A percentile compares a stretch with the other conserved stretches of the same genome.
Conservation (phyloP, 2,888 invertebrate species). For the Allacma fusca region DNA sequence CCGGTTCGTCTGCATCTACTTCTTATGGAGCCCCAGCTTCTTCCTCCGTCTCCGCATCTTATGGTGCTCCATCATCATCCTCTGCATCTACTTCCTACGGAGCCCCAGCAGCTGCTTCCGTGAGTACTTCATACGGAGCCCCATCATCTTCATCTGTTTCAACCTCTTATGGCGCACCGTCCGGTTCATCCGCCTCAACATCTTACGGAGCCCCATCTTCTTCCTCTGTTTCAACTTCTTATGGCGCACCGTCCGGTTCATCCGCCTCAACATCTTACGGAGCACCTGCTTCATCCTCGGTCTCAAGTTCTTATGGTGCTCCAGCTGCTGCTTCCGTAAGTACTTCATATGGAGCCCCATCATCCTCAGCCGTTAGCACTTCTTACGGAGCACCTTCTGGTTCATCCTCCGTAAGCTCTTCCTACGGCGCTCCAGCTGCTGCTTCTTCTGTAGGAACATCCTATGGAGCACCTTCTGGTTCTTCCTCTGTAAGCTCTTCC, state of each 20-base stretch:
- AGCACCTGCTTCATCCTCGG: not conserved
- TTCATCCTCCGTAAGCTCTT: not conserved
- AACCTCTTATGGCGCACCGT: conserved; percentile 31
- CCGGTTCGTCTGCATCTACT: not conserved
- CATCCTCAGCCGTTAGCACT: not conserved
- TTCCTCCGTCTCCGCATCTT: not conserved
- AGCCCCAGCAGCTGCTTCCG: not conserved
- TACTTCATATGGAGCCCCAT: conserved; percentile 10
- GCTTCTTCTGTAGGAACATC: conserved; percentile 71
- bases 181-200: conserved; percentile 68
- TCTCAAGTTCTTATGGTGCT: conserved; percentile 30
- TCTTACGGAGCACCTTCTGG: conserved; percentile 19
- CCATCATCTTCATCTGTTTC: not conserved
- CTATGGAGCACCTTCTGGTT: conserved; percentile 81
- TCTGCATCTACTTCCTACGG: not conserved
- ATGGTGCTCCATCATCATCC: conserved; percentile 36
- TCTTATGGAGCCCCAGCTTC: conserved; percentile 18
- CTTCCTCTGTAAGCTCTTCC: conserved; percentile 60
- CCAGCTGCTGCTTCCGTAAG: conserved; percentile 18
- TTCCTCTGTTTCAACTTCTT: conserved; percentile 60
- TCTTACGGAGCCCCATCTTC: conserved; percentile 83
- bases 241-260: not conserved
- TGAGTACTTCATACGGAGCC: conserved; percentile 10
- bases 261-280: not conserved
- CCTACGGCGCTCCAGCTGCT: conserved; percentile 24